Percentiles rank a stretch among this genome's conserved stretches.
These are phyloP conservation scores for Drymonia ruficornis DNA, from an alignment of 2,888 invertebrate species.

Conservation along the genomic window DNA sequence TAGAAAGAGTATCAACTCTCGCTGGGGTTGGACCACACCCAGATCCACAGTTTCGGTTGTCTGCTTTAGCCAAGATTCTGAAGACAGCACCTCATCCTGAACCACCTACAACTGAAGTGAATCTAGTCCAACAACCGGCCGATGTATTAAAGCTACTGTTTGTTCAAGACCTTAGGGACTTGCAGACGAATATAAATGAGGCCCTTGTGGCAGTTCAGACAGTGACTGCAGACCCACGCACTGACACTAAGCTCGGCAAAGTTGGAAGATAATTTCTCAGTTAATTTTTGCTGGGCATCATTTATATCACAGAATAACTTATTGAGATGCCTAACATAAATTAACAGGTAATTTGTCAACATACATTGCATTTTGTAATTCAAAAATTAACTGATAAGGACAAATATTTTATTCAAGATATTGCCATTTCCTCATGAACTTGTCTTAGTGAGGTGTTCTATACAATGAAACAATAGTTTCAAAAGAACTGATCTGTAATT, in stretches of 20 bases:
- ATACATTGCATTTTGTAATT: not conserved
- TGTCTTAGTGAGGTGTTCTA: not conserved
- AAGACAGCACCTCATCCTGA: slow-evolving; percentile 93
- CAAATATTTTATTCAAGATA: not conserved
- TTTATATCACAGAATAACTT: not conserved
- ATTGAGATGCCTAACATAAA: not conserved
- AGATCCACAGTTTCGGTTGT: slow-evolving; percentile 70
- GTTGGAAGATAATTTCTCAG: slow-evolving; percentile 87
- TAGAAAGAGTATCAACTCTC: slow-evolving; percentile 90
- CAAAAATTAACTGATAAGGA: not conserved
- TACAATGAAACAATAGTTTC: slow-evolving; percentile 5
- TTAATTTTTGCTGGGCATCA: slow-evolving; percentile 3
- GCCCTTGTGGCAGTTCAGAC: slow-evolving; percentile 96
- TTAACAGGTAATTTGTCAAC: not conserved
- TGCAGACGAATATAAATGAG: slow-evolving; percentile 98
- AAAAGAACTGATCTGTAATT: slow-evolving; percentile 31
- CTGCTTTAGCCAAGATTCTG: slow-evolving; percentile 90
- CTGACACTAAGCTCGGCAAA: slow-evolving; percentile 96
- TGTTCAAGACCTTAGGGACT: slow-evolving; percentile 92
- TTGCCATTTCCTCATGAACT: not conserved
- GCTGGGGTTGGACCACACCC: slow-evolving; percentile 74
- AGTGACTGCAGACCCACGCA: slow-evolving; percentile 98
- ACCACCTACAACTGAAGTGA: slow-evolving; percentile 58
- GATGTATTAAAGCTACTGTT: slow-evolving; percentile 92
- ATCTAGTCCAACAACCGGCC: slow-evolving; percentile 71